Evolutionary conservation across 2,888 invertebrate genomes (phyloP), one percentile per base, ranked within the genome.

Genomic region (Amblyjoppa fuscipennis): DNA sequence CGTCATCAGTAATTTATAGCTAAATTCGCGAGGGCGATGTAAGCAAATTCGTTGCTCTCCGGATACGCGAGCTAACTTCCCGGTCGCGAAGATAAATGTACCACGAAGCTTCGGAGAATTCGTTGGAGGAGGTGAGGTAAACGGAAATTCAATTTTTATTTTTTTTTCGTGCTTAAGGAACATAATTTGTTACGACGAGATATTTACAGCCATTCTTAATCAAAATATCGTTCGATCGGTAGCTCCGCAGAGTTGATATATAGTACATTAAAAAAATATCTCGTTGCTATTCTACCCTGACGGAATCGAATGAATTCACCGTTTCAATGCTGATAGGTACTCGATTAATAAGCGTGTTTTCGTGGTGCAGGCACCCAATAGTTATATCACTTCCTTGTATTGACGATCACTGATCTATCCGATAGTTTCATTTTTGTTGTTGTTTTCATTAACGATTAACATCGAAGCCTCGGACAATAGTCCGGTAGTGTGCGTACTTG

Each of bases 141-240:
- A 70, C 49, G 59, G n/a, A 59, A 69, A 45, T 3, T 20, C 3
- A 6, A 6, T 11, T 28, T 71, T 13, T 16, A 5, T 13, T 41
- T 34, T 16, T 11, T 51, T 53, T 56, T 66, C 25, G n/a, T 9
- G 68, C 20, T 59, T 20, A 59, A 78, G 78, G 78, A 83, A 70
- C 78, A 31, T 74, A 45, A 74, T 83, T 83, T 83, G 79, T 79
- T 78, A 61, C 49, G 83, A 83, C 74, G 78, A 83, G 74, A 74
- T 79, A 51, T 74, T 73, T 68, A 28, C 11, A 25, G 25, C 69
- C 25, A 59, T 75, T 81, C 28, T 34, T 61, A 61, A 75, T 51
- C 38, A 34, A 34, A 75, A 70, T 70, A 28, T 6, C 7, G 31
- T 38, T 41, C n/a, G 71, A 20, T 53, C 53, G 11, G 28, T 71